Evolutionary conservation across 2,797 vertebrate species (phyloP).

Genomic region (Sebastes cheni): DNA sequence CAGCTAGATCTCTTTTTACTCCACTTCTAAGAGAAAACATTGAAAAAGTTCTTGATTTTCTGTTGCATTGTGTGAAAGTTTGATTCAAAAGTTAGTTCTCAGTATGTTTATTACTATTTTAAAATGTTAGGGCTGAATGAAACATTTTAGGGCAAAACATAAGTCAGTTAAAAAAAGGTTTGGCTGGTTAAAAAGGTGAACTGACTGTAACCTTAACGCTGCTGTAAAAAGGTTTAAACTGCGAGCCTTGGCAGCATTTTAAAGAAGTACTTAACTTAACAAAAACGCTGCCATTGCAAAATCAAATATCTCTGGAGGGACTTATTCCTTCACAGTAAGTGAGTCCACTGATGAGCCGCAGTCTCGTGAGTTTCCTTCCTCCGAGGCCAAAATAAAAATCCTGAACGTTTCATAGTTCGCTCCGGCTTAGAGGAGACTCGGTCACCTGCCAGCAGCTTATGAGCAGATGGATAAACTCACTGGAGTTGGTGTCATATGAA

Average conservation of each 20-base stretch:
- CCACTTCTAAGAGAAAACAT: background rate
- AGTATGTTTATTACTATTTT: background rate
- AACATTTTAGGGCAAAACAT: too few relatives aligned
- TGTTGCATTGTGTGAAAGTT: background rate
- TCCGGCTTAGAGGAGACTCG: conserved; percentile 26
- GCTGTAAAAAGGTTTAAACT: conserved; percentile 17
- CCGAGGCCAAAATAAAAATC: conserved; percentile 56
- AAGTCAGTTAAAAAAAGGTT: background rate
- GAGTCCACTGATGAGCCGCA: conserved; percentile 49
- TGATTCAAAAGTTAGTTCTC: background rate
- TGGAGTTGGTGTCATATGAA: conserved; percentile 7
- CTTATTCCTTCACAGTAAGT: conserved; percentile 47
- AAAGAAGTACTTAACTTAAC: conserved; percentile 31
- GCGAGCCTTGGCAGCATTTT: conserved; percentile 38
- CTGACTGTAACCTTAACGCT: background rate
- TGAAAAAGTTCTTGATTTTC: background rate
- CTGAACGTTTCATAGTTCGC: conserved; percentile 36
- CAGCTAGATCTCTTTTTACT: background rate
- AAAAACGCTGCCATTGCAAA: conserved; percentile 45
- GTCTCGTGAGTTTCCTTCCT: conserved; percentile 65
- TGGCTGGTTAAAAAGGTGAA: background rate
- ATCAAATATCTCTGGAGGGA: conserved; percentile 36
- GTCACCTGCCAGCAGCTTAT: conserved; percentile 63
- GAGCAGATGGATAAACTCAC: conserved; percentile 53
- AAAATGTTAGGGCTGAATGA: background rate